A percentile compares a stretch with the other conserved stretches of the same genome.
phyloP scores from a whole-genome alignment of 2,797 vertebrate species.

The Sternotherus odoratus region DNA sequence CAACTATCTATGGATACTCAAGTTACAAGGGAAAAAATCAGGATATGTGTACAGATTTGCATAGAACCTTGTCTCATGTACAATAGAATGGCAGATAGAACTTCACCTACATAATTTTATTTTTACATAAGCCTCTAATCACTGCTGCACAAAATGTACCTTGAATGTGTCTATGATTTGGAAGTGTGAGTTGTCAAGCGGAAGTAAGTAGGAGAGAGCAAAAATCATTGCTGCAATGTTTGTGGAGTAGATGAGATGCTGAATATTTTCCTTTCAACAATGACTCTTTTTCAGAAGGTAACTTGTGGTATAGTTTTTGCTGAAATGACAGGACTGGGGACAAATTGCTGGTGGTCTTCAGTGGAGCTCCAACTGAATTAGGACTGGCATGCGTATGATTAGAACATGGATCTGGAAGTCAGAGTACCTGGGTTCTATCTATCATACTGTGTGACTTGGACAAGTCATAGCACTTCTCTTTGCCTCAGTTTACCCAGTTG shows the following conservation, averaged over 20 bases:
- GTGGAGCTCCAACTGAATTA: too few relatives aligned
- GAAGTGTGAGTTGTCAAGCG: accelerated
- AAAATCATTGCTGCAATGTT: neutral
- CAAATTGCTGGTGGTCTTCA: too few relatives aligned
- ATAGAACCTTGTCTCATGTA: too few relatives aligned
- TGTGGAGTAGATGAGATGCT: neutral
- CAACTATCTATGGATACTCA: too few relatives aligned
- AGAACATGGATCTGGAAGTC: neutral
- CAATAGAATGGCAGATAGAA: too few relatives aligned
- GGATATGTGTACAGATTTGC: too few relatives aligned
- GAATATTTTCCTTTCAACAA: neutral
- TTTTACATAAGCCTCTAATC: neutral
- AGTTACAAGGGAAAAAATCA: too few relatives aligned
- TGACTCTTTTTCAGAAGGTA: neutral
- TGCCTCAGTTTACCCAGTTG: accelerated
- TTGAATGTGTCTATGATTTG: accelerated
- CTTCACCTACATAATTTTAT: too few relatives aligned
- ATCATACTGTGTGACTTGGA: neutral
- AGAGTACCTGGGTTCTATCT: accelerated
- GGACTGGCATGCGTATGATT: too few relatives aligned
- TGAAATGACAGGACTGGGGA: too few relatives aligned
- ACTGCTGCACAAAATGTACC: accelerated
- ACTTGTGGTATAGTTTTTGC: neutral
- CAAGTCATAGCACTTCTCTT: neutral
- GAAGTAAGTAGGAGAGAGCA: neutral